Base-by-base conservation (phyloP, 2,888 invertebrate genomes). In the Agelastica alni region DNA sequence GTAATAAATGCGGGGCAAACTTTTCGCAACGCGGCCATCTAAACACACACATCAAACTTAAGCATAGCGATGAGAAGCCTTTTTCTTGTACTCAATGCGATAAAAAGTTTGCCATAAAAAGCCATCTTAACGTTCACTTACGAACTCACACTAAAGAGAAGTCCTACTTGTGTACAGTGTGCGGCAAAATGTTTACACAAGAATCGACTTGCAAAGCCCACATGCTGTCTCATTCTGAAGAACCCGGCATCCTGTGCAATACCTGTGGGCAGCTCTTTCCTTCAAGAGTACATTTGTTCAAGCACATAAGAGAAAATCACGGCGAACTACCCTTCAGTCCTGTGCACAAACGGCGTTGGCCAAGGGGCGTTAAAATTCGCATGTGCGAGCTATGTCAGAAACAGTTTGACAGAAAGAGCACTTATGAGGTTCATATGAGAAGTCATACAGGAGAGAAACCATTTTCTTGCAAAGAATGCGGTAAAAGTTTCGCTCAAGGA, bases 381-480 rank as follows among this genome's bases (percentile, higher is more conserved):
- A 22, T 45, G 32, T 45, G 45, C 10, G 45, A 45, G 4, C 18
- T 45, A 14, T 44, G 44, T 20, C 17, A 44, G 18, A 44, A 32
- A 18, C 18, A 18, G 5, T 44, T 44, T 32, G 31, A 18, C n/a
- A 44, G 12, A 44, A 28, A 44, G 10, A 44, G 31, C 44, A 31
- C 17, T 20, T 44, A 44, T 20, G 44, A 31, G 5, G 7, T 31
- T 12, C 44, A 44, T 6, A 44, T 44, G 44, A n/a, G 17, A 3
- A 32, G 5, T 9, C 44, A 44, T 32, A 44, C 30, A 18, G 44
- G 44, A 28, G 44, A 44, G n/a, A 36, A 34, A 28, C 46, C 46
- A 3, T 46, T 22, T 26, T 14, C 44, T 10, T 54, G 54, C 36
- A 37, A 39, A 26, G 26, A 41, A 10, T 54, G 54, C 45, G 31